Evolutionary conservation across 35 echinoderm and acorn worm genomes (phyloP), one percentile per base, ranked within the genome.

Genomic region (Eucidaris tribuloides): DNA sequence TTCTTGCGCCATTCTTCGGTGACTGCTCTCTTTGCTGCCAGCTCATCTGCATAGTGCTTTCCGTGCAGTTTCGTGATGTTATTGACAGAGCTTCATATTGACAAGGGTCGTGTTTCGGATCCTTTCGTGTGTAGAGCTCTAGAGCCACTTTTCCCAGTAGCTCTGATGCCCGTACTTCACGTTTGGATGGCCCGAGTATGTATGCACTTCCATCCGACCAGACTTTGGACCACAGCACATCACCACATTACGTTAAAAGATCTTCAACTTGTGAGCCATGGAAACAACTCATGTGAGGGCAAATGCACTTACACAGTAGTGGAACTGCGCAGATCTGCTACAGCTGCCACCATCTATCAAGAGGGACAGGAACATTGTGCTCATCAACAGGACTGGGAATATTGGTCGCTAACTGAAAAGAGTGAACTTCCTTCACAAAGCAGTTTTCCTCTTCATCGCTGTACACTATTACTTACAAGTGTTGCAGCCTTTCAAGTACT

Each of bases 161-260:
- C 27, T 63, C 0, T 14, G 22, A 82, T 14, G n/a, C 0, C 0
- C 18, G 40, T 82, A 82, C 33, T 64, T 82, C 4, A 82, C 57
- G 32, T 50, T 82, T 0, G 59, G 80, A 36, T 62, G 0, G 22
- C 52, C 49, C 15, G 49, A 13, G 38, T 33, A 82, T 23, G 80
- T 82, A 0, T 60, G 2, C 2, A 64, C 56, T 33, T 82, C 56
- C 54, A 82, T 82, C 0, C 80, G 23, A 33, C 27, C 50, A 32
- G 80, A 62, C 20, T 82, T 28, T 29, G 32, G 25, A 28, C 30
- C n/a, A 23, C 7, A 82, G 11, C 4, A 82, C 56, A 58, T 82
- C 56, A 17, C 80, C 36, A n/a, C 54, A 82, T 82, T 18, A 35
- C 56, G 37, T 41, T 82, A 28, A 82, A 82, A n/a, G 48, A 61